These are phyloP conservation scores for Tragelaphus imberbis DNA, from an alignment of 2,113 vertebrate species.

Conservation along the genomic window DNA sequence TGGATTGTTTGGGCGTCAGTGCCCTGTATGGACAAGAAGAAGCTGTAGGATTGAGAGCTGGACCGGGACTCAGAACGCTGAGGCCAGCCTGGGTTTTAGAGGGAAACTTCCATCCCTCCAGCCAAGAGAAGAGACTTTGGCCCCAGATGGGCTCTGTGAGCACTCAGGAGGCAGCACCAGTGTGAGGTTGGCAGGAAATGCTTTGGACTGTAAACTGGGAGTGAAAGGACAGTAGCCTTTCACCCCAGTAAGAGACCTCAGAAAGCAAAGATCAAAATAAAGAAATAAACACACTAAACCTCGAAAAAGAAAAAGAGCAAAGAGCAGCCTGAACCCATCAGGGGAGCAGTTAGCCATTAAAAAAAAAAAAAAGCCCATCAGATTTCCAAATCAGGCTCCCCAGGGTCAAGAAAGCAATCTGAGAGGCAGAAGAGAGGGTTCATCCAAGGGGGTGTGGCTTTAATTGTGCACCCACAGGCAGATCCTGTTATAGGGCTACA, in stretches of 20 bases:
- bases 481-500: not conserved
- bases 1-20: not conserved
- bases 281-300: not conserved
- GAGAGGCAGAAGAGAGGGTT: not conserved
- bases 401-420: not conserved
- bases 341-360: not conserved
- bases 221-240: not conserved
- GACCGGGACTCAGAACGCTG: not conserved
- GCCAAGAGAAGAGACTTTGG: not conserved
- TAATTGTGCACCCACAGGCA: not conserved
- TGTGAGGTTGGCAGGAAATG: not conserved
- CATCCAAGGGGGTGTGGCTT: not conserved
- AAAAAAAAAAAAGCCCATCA: not conserved
- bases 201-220: not conserved
- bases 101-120: not conserved
- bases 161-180: not conserved
- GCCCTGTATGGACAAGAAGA: not conserved
- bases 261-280: not conserved
- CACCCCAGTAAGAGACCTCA: not conserved
- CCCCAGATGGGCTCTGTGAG: not conserved
- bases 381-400: not conserved
- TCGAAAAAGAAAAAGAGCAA: not conserved
- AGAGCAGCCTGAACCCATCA: not conserved
- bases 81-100: not conserved
- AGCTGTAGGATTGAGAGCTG: not conserved